Conservation (phyloP, 2,797 vertebrate genomes). For the Sebastes nivosus region DNA sequence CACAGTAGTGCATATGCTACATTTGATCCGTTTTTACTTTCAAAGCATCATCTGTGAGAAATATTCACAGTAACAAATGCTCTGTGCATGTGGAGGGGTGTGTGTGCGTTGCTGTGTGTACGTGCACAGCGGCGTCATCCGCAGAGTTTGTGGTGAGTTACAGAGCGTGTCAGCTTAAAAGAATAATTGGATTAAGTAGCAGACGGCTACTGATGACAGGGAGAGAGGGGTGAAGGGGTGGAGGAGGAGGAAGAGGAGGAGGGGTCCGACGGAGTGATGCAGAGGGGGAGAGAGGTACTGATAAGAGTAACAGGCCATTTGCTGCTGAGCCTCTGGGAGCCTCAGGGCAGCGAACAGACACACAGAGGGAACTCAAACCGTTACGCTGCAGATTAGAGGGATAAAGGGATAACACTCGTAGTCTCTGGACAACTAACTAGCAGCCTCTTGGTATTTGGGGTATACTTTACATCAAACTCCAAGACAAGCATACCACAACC, state of each 20-base stretch:
- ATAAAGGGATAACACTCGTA: conserved; percentile 64
- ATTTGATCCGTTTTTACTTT: conserved; percentile 2
- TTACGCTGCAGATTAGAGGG: conserved; percentile 64
- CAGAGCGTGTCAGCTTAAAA: conserved; percentile 81
- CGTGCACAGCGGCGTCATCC: conserved; percentile 42
- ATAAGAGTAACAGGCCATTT: conserved; percentile 69
- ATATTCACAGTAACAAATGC: not conserved
- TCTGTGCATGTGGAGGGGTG: not conserved
- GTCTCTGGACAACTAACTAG: conserved; percentile 55
- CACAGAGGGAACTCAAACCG: conserved; percentile 51
- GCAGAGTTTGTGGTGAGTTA: conserved; percentile 66
- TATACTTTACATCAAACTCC: conserved; percentile 40
- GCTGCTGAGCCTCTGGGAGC: conserved; percentile 47
- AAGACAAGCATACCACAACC: conserved; percentile 34
- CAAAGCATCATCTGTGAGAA: not conserved
- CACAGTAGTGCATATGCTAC: not conserved
- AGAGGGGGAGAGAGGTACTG: conserved; percentile 57
- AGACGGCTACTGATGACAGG: conserved; percentile 75
- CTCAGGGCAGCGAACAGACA: conserved; percentile 57
- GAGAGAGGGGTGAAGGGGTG: conserved; percentile 37
- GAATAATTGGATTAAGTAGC: conserved; percentile 83
- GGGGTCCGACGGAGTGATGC: conserved; percentile 17
- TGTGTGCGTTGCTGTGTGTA: conserved; percentile 6
- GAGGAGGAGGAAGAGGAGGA: conserved; percentile 20
- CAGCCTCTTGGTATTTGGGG: conserved; percentile 36